These are phyloP conservation scores for Columba janthina DNA, from an alignment of 2,113 vertebrate genomes.

Conservation along the genomic window DNA sequence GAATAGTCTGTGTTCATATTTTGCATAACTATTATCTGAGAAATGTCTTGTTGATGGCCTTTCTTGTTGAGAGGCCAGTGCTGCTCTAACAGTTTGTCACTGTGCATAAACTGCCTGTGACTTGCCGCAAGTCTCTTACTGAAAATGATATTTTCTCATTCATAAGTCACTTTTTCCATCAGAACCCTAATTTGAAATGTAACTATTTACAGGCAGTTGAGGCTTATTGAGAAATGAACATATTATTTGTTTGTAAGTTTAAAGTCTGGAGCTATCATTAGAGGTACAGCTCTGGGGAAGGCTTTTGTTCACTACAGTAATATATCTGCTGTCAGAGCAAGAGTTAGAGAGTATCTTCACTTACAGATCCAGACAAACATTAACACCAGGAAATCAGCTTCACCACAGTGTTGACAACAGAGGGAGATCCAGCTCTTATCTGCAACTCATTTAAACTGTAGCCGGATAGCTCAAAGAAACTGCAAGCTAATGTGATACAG, in stretches of 20 bases:
- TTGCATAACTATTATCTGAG: background rate
- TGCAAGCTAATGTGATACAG: background rate
- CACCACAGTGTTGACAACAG: background rate
- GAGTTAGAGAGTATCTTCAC: background rate
- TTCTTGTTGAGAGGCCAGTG: background rate
- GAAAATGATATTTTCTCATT: too few relatives aligned
- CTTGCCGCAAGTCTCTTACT: background rate
- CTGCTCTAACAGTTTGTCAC: background rate
- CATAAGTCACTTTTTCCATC: background rate
- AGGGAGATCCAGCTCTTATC: background rate
- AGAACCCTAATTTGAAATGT: background rate
- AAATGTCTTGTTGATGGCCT: background rate
- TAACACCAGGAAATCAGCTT: conserved; percentile 28
- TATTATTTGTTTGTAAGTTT: background rate
- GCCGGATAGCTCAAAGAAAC: background rate
- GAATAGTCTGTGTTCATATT: background rate
- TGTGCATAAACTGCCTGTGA: background rate
- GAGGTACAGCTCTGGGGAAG: background rate
- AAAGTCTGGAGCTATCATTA: background rate
- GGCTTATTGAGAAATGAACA: background rate
- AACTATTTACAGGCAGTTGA: background rate
- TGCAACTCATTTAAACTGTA: conserved; percentile 20
- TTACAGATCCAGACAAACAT: background rate
- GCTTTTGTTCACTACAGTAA: background rate
- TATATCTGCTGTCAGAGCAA: background rate